Evolutionary conservation across 1,140 invertebrate genomes (phyloP).

Genomic region (Apis mellifera): DNA sequence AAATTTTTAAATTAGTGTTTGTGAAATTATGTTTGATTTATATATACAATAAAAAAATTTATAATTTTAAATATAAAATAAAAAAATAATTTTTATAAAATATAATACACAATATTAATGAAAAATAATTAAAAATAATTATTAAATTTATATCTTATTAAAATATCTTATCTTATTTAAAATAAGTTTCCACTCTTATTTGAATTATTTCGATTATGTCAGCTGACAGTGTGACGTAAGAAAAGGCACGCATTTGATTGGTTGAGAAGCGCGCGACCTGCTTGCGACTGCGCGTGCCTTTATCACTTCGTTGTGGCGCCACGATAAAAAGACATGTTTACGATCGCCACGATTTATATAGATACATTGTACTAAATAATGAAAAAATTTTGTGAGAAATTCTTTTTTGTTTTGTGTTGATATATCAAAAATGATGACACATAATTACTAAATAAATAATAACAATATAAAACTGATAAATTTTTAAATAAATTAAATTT

Average conservation of each 20-base stretch:
- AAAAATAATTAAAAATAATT: not conserved
- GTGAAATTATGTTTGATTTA: too few relatives aligned
- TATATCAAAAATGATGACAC: not conserved
- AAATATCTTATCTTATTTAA: not conserved
- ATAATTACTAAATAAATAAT: not conserved
- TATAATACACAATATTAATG: too few relatives aligned
- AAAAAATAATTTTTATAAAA: not conserved
- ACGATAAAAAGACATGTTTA: not conserved
- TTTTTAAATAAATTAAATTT: not conserved
- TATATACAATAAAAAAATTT: not conserved
- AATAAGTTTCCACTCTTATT: conserved; percentile 37
- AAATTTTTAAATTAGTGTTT: not conserved
- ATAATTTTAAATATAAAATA: not conserved
- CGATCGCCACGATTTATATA: conserved; percentile 2
- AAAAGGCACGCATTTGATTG: conserved; percentile 44
- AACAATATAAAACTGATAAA: not conserved
- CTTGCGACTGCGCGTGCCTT: conserved; percentile 33
- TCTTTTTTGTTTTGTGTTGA: not conserved
- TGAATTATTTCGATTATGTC: conserved; percentile 58
- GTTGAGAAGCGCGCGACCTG: conserved; percentile 31
- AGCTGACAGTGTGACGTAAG: conserved; percentile 59
- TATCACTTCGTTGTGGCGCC: conserved; percentile 28
- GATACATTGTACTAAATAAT: conserved; percentile 10
- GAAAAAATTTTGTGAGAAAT: not conserved
- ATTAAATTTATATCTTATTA: not conserved